Percentiles rank a stretch among this genome's conserved stretches.
Evolutionary conservation across 2,113 vertebrate genomes (phyloP).

Genomic region (Crypturellus undulatus): DNA sequence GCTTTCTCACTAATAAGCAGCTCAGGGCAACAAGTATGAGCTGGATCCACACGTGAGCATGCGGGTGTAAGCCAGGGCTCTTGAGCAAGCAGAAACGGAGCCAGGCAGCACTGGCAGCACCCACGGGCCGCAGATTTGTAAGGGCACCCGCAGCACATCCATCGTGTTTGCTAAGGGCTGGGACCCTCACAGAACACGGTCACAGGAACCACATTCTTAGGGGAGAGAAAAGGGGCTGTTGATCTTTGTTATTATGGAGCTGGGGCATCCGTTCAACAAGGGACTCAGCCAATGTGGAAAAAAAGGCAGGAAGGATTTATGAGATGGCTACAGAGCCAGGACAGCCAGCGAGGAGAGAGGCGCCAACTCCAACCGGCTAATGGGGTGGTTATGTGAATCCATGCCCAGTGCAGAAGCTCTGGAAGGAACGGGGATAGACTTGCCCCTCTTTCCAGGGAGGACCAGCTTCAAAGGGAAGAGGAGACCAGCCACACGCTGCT

Average conservation of each 20-base stretch:
- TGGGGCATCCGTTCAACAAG: not conserved
- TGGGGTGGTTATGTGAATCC: not conserved
- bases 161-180: not conserved
- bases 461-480: not conserved
- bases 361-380: not conserved
- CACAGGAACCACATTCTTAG: not conserved
- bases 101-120: not conserved
- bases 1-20: not conserved
- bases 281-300: not conserved
- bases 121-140: not conserved
- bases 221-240: not conserved
- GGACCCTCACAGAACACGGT: not conserved
- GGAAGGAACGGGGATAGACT: no score
- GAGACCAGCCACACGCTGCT: not conserved
- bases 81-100: not conserved
- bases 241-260: not conserved
- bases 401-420: not conserved
- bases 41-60: not conserved
- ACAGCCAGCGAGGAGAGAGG: not conserved
- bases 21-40: not conserved
- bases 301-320: fast-evolving
- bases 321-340: not conserved
- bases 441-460: not conserved
- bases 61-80: not conserved
- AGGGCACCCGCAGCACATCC: not conserved